Base-by-base conservation (phyloP, 2,888 invertebrate species). In the Erebia ligea region DNA sequence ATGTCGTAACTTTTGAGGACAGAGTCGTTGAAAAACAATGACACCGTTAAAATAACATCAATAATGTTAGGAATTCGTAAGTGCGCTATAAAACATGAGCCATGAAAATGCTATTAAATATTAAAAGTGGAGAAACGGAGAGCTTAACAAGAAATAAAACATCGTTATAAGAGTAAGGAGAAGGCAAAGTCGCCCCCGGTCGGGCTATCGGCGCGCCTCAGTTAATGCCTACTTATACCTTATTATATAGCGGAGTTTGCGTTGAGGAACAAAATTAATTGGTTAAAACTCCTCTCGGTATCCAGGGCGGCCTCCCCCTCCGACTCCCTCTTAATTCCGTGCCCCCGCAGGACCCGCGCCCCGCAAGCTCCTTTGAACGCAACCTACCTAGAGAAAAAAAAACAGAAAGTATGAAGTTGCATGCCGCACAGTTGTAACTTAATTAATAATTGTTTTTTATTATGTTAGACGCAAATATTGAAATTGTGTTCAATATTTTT, bases 231-330 rank as follows among this genome's bases (percentile, higher is more conserved):
- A 92, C 93, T 93, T 92, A 92, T 93, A 93, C 91, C 92, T 92
- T 93, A 93, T 92, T 93, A 92, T 92, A 93, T 92, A 92, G 92
- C 93, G 87, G 90, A 93, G 93, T 93, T 93, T 93, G 93, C 92
- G 93, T 93, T 93, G 93, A 93, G 94, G 94, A 94, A 93, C 94
- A 94, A 94, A 94, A 94, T 94, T 94, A 94, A 94, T 94, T 94
- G 94, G 94, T 94, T 94, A 94, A 94, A 94, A 94, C 94, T 94
- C 94, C 94, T 94, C 94, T 93, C 92, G 89, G 93, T 93, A 93
- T 93, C 93, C 93, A 91, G 89, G 92, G 92, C 89, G 90, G 90
- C 86, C 86, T 82, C 76, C 85, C 88, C 87, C 84, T 71, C 67
- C 67, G 80, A 80, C 90, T 84, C 91, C 90, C 90, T 86, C 91